A percentile compares a stretch with the other conserved stretches of the same genome.
phyloP scores from a whole-genome alignment of 2,113 vertebrate species.

The Rhombomys opimus region DNA sequence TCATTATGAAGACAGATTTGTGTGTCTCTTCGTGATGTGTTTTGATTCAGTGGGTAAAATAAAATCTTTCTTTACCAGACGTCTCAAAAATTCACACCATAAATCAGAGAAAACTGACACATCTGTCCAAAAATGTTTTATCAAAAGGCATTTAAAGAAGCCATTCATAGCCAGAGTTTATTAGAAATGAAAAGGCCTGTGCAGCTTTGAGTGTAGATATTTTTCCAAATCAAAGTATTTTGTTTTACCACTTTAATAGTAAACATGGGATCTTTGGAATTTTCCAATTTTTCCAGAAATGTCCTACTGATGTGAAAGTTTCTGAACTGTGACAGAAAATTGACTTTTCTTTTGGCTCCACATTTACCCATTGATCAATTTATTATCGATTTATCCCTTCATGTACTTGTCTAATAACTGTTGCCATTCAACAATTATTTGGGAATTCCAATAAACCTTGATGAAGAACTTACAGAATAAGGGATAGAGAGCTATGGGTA shows the following conservation, averaged over 20 bases:
- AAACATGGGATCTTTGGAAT: neutral
- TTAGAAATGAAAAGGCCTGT: slow-evolving; percentile 31
- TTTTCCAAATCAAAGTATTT: slow-evolving; percentile 31
- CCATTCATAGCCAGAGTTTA: neutral
- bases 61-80: slow-evolving; percentile 25
- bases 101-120: slow-evolving; percentile 24
- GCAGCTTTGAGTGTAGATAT: neutral
- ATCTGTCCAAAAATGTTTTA: slow-evolving; percentile 12
- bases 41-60: slow-evolving; percentile 22
- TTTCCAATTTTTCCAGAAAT: neutral
- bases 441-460: neutral
- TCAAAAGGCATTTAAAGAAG: neutral
- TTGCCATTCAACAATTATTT: neutral
- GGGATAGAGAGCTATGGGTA: neutral
- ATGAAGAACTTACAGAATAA: neutral
- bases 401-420: neutral
- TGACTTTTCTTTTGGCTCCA: neutral
- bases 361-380: neutral
- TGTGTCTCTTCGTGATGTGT: neutral
- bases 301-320: neutral
- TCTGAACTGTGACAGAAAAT: neutral
- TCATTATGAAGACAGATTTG: neutral
- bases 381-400: too few relatives aligned
- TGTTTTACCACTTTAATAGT: slow-evolving; percentile 40
- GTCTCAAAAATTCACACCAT: slow-evolving; percentile 33